Base-by-base conservation (phyloP, 2,888 invertebrate species). In the Ceraclea dissimilis region DNA sequence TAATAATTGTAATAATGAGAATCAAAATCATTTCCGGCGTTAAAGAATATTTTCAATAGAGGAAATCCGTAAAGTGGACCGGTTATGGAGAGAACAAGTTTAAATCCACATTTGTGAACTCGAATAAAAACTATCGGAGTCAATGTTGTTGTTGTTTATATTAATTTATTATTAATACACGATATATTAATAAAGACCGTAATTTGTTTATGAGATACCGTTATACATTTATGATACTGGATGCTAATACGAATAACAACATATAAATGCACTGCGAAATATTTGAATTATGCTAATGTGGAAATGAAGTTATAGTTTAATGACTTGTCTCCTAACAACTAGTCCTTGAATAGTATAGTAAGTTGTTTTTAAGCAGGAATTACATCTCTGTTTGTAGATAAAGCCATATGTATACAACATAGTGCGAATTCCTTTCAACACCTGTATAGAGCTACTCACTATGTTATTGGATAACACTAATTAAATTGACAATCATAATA, bases 41-140 rank as follows among this genome's bases (percentile, higher is more conserved):
- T 18, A 22, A 22, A 26, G 20, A n/a, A n/a, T n/a, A n/a, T n/a
- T n/a, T 22, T 21, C 5, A 49, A 49, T 4, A 13, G 5, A 49
- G 49, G 49, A 49, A 22, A 49, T 20, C 20, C 46, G 18, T 18
- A 19, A 49, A 20, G 47, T 18, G 43, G 13, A 49, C 49, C 49
- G 49, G 49, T 49, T 49, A 46, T 19, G 4, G 18, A 4, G 19
- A 26, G 22, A 49, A 49, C 49, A 19, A 16, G 49, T 49, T 49
- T 49, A 5, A 26, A 13, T 49, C 47, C 47, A 47, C 8, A 26
- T 49, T 49, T 26, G 49, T 49, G 49, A 49, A 49, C 49, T 26
- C 49, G 8, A 5, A 49, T 22, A 49, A 49, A 49, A 49, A 49
- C 22, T 20, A 26, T 26, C 13, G n/a, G n/a, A 22, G 22, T 5